These are phyloP conservation scores for Timandra comae DNA, from an alignment of 2,888 invertebrate genomes.

Conservation along the genomic window DNA sequence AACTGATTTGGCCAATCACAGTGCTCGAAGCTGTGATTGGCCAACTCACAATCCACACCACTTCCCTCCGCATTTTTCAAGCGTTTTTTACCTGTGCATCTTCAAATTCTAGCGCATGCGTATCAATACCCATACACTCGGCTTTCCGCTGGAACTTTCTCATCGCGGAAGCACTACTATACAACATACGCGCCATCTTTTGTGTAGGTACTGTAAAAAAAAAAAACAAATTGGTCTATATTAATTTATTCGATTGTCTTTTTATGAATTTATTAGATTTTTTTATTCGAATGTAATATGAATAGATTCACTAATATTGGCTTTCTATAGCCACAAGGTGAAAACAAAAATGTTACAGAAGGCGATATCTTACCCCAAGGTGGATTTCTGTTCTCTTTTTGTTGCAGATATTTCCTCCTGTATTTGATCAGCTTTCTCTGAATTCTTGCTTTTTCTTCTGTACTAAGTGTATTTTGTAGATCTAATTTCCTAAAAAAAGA, in stretches of 20 bases:
- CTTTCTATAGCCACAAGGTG: too few species aligned
- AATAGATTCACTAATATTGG: not conserved
- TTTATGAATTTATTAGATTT: too few species aligned
- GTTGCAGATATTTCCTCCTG: constrained; percentile 86
- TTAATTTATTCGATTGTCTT: too few species aligned
- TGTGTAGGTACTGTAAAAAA: constrained; percentile 87
- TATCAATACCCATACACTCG: constrained; percentile 93
- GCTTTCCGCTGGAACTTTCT: constrained; percentile 89
- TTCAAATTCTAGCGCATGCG: constrained; percentile 86
- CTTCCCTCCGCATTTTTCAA: too few species aligned
- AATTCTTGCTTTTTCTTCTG: constrained; percentile 84
- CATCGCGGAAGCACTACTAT: constrained; percentile 93
- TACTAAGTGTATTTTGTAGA: constrained; percentile 78
- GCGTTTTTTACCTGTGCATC: constrained; percentile 87
- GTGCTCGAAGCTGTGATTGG: too few species aligned
- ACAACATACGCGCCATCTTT: constrained; percentile 93
- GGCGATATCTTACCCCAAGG: constrained; percentile 92
- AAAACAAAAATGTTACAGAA: too few species aligned
- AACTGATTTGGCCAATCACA: too few species aligned
- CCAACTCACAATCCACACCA: too few species aligned
- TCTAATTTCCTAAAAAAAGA: constrained; percentile 64
- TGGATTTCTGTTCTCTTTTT: constrained; percentile 83
- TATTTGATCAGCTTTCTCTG: constrained; percentile 90
- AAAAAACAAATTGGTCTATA: too few species aligned
- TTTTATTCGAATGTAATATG: not conserved